These are phyloP conservation scores for Agriopis marginaria DNA, from an alignment of 2,888 invertebrate genomes.

Conservation along the genomic window DNA sequence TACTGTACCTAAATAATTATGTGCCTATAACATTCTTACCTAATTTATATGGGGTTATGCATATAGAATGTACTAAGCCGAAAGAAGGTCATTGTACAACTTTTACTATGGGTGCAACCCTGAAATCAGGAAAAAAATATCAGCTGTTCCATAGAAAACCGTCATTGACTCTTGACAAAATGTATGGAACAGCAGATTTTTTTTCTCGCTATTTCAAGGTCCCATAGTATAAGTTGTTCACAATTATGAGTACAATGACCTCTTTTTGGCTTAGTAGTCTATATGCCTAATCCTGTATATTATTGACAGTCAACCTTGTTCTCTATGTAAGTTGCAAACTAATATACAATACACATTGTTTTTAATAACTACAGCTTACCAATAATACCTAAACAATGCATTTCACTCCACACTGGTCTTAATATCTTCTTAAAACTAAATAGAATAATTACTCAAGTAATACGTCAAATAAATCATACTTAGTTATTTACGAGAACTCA, in stretches of 20 bases:
- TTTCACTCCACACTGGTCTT: slow-evolving; percentile 4
- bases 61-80: too few relatives aligned
- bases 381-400: slow-evolving; percentile 12
- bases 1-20: background rate
- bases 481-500: slow-evolving; percentile 15
- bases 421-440: slow-evolving; percentile 13
- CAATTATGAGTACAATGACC: too few relatives aligned
- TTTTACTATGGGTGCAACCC: too few relatives aligned
- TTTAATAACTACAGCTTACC: slow-evolving; percentile 13
- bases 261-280: too few relatives aligned
- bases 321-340: slow-evolving; percentile 3
- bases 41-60: background rate
- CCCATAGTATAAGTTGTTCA: too few relatives aligned
- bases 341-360: slow-evolving; percentile 19
- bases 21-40: background rate
- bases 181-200: too few relatives aligned
- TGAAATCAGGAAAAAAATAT: too few relatives aligned
- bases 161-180: too few relatives aligned
- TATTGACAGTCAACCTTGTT: slow-evolving; percentile 6
- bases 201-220: too few relatives aligned
- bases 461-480: slow-evolving; percentile 5
- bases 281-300: too few relatives aligned
- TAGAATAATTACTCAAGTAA: background rate
- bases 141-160: too few relatives aligned
- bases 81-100: too few relatives aligned